Evolutionary conservation across 2,113 vertebrate species (phyloP), one percentile per base, ranked within the genome.

Genomic region (Hypomesus transpacificus): DNA sequence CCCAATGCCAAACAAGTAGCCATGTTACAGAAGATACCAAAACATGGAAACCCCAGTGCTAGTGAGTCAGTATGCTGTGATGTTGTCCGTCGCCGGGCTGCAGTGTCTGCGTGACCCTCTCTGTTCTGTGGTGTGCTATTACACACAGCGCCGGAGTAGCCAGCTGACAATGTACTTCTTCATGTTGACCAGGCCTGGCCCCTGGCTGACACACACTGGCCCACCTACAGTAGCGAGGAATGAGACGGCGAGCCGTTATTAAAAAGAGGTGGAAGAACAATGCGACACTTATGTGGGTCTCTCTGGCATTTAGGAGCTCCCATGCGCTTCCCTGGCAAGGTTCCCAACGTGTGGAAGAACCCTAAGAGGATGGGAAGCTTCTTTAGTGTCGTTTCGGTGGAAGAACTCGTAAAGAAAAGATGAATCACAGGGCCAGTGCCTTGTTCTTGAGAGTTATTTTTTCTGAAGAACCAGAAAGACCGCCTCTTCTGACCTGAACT

Each of bases 31-130:
- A 31, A 69, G 70, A 31, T 9, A 78, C 73, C 22, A 59, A 62
- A 70, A 81, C 61, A 50, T 50, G 78, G 73, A 76, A 80, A 85
- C 71, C 9, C 3, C 31, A 8, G 9, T 28, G 2, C 13, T 64
- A 73, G 82, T 80, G 53, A 77, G 68, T 74, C 4, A 62, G 28
- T 51, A 17, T 18, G 16, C 18, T 20, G 21, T 24, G 56, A 20
- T 59, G 20, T 22, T 11, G n/a, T 59, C 6, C 3, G n/a, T 21
- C 6, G 59, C n/a, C 31, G 26, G 66, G 58, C 60, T 50, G 51
- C 7, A 69, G 50, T 18, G 65, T 73, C 4, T 1, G 1, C 63
- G 70, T 24, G 51, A 61, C 52, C 52, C 54, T 65, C 61, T 2
- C 9, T 67, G 53, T 52, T 52, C 68, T 62, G 26, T 14, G 3